Conservation (phyloP, 2,113 vertebrate genomes). For the Oostethus manadensis region DNA sequence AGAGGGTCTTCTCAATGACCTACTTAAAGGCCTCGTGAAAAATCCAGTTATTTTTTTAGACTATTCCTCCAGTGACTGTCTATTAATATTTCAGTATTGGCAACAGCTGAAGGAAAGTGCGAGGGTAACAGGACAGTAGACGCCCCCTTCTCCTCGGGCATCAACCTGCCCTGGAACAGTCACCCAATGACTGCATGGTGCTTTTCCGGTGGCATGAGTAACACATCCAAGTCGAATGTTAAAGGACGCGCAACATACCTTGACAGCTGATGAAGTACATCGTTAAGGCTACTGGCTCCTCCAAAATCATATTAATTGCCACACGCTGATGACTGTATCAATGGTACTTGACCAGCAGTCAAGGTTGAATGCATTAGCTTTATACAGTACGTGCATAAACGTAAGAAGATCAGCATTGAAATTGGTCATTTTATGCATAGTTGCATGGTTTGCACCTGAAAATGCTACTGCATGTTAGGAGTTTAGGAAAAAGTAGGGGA, state of each 20-base stretch:
- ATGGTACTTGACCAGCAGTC: too few relatives aligned
- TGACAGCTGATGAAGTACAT: background rate
- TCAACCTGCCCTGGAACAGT: constrained; percentile 25
- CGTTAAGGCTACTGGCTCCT: background rate
- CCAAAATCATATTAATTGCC: background rate
- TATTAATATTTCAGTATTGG: constrained; percentile 65
- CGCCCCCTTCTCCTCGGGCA: constrained; percentile 30
- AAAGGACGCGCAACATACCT: background rate
- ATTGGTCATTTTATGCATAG: too few relatives aligned
- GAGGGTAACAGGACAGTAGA: constrained; percentile 32
- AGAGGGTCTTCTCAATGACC: constrained; percentile 69
- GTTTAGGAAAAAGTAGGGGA: too few relatives aligned
- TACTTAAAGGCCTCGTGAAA: constrained; percentile 67
- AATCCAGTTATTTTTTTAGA: constrained; percentile 55
- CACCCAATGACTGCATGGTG: constrained; percentile 10
- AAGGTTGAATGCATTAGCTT: too few relatives aligned
- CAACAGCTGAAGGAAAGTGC: constrained; percentile 47
- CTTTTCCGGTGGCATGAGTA: constrained; percentile 1
- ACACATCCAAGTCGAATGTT: background rate
- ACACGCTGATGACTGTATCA: too few relatives aligned
- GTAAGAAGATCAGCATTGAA: too few relatives aligned
- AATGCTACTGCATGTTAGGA: too few relatives aligned
- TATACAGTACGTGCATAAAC: too few relatives aligned
- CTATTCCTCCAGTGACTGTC: constrained; percentile 49
- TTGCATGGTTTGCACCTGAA: too few relatives aligned